Conservation (phyloP, 1,140 invertebrate species). For the Scaptodrosophila lebanonensis region DNA sequence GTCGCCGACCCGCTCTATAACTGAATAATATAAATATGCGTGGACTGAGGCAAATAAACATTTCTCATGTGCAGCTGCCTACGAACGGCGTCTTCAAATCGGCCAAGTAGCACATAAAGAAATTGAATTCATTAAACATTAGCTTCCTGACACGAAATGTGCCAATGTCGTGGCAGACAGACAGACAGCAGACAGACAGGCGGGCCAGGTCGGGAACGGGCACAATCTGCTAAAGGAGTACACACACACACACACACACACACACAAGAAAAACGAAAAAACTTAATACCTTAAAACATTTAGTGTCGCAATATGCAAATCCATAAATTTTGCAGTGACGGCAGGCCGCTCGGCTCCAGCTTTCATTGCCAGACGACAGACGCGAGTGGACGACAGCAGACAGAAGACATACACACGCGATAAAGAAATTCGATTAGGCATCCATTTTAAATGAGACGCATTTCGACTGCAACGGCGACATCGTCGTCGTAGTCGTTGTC, state of each 20-base stretch:
- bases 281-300: slow-evolving; percentile 68
- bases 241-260: too few relatives aligned
- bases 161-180: too few relatives aligned
- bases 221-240: too few relatives aligned
- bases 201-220: slow-evolving; percentile 5
- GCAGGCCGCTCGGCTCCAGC: not conserved
- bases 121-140: slow-evolving; percentile 26
- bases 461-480: too few relatives aligned
- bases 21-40: too few relatives aligned
- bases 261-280: too few relatives aligned
- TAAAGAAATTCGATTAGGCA: slow-evolving; percentile 76
- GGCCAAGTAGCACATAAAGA: too few relatives aligned
- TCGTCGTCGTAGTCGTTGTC: too few relatives aligned
- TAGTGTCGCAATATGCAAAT: slow-evolving; percentile 72
- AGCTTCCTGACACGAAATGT: not conserved
- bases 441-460: slow-evolving; percentile 75
- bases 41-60: too few relatives aligned
- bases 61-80: too few relatives aligned
- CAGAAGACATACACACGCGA: slow-evolving; percentile 72
- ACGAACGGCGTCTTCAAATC: too few relatives aligned
- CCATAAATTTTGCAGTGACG: slow-evolving; percentile 48
- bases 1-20: too few relatives aligned
- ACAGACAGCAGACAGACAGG: slow-evolving; percentile 5
- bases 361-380: not conserved
- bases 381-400: slow-evolving; percentile 7